Evolutionary conservation across 2,797 vertebrate genomes (phyloP), one percentile per base, ranked within the genome.

Genomic region (Sebastes hopkinsi): DNA sequence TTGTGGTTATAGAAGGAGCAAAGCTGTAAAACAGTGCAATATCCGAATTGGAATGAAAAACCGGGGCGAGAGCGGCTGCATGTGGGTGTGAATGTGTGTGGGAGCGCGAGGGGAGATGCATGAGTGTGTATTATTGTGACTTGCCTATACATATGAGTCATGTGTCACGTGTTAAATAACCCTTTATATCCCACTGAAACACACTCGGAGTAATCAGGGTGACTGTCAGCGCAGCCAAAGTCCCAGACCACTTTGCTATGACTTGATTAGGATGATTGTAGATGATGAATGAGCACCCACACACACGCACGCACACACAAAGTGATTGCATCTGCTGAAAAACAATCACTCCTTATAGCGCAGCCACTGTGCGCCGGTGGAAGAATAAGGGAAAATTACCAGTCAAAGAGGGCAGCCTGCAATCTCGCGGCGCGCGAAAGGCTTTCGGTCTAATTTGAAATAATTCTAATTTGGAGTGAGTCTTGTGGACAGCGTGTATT

Each of bases 191-290:
- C 42, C 77, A 16, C 56, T 58, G 50, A 75, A 82, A 72, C 56
- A 42, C 70, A 46, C 74, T 80, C 36, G 13, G 13, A 42, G 75
- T 79, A 81, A 89, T 88, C 85, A 89, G 72, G 25, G 80, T 82
- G 86, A 77, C 81, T 87, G 76, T 81, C 32, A n/a, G 59, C 60
- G 70, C 60, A 71, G 29, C 56, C 67, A 23, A 25, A 66, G 76
- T 88, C 80, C 78, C 32, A 50, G 73, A 71, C 75, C 77, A 69
- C 86, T 85, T 81, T 82, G 71, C 62, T 64, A 50, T 42, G 80
- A 82, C 79, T 90, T 92, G 91, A 94, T 93, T 90, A 82, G 82
- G 74, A 82, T 85, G 77, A 89, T 93, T 92, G 83, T 55, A 71
- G 71, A 77, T 79, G 73, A 88, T 78, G 82, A 91, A 89, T 59